Conservation (phyloP, 2,113 vertebrate genomes). For the Poicephalus gulielmi region DNA sequence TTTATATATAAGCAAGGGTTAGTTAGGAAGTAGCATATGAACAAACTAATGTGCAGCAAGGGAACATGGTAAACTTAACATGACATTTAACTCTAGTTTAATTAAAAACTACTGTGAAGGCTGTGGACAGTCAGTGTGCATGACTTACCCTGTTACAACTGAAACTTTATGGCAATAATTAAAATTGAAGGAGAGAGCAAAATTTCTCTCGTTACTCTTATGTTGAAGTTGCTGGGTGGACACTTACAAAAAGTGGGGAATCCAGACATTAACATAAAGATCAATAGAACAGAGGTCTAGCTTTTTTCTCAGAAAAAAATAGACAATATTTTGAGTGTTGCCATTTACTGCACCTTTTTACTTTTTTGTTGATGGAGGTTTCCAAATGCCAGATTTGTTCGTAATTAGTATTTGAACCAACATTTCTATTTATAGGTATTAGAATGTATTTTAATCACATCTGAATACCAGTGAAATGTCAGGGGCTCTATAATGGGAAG, state of each 20-base stretch:
- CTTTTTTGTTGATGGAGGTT: constrained; percentile 61
- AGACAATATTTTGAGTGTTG: not conserved
- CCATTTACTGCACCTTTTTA: constrained; percentile 41
- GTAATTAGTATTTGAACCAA: constrained; percentile 70
- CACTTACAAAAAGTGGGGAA: not conserved
- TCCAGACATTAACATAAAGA: not conserved
- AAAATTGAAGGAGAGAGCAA: not conserved
- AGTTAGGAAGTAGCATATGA: not conserved
- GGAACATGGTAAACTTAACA: not conserved
- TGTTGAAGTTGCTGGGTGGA: not conserved
- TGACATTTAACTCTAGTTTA: not conserved
- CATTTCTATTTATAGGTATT: constrained; percentile 72
- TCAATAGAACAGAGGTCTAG: not conserved
- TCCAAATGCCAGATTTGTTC: constrained; percentile 70
- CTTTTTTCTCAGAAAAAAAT: not conserved
- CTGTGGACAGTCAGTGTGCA: not conserved
- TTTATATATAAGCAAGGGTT: not conserved
- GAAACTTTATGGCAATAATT: not conserved
- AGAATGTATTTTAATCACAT: constrained; percentile 68
- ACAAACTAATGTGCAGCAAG: not conserved
- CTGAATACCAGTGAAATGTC: constrained; percentile 69
- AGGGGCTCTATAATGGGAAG: constrained; percentile 58
- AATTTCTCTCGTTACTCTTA: not conserved
- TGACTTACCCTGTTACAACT: not conserved
- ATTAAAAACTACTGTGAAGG: not conserved